Evolutionary conservation across 2,797 vertebrate genomes (phyloP), one percentile per base, ranked within the genome.

Genomic region (Pseudotriccus pelzelni): DNA sequence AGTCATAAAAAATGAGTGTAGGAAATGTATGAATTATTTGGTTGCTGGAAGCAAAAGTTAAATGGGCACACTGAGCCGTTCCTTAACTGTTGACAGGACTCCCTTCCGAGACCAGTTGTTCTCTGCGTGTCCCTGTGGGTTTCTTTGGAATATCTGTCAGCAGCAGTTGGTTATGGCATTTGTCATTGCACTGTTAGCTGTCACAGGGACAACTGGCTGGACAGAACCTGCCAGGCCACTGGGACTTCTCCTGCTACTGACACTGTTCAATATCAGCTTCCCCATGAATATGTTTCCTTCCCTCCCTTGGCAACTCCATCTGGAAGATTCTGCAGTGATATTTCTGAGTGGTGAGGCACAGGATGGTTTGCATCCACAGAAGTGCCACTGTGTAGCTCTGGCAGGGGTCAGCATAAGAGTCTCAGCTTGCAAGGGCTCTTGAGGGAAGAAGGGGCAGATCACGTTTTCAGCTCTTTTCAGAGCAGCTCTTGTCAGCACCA

Each of bases 361-460:
- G 55, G n/a, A 41, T 16, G 34, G 24, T 10, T 12, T 66, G 4
- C 36, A 56, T n/a, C 11, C 47, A 23, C 11, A 20, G 37, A 28
- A 72, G 24, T 11, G 4, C 39, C 4, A 39, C 69, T 46, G 34
- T 3, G 14, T 36, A 43, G 15, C 18, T 60, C 76, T 73, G 64
- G 16, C 27, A 30, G 28, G 20, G 16, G 9, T 9, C 64, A 85
- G 39, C 25, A 23, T 0, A 1, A 24, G 11, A 59, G 2, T 3
- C 12, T 37, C 25, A 34, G 8, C 41, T 24, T 44, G 20, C 32
- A 62, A 2, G 12, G 34, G 28, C 20, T 80, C 28, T 52, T 0
- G 0, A 43, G 36, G 67, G 37, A 62, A 46, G 37, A 28, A 56
- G 32, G 22, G 20, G 21, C 24, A 66, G 30, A 14, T 8, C 7